phyloP scores from a whole-genome alignment of 2,888 invertebrate genomes.

The Kryphioiulus occultus region DNA sequence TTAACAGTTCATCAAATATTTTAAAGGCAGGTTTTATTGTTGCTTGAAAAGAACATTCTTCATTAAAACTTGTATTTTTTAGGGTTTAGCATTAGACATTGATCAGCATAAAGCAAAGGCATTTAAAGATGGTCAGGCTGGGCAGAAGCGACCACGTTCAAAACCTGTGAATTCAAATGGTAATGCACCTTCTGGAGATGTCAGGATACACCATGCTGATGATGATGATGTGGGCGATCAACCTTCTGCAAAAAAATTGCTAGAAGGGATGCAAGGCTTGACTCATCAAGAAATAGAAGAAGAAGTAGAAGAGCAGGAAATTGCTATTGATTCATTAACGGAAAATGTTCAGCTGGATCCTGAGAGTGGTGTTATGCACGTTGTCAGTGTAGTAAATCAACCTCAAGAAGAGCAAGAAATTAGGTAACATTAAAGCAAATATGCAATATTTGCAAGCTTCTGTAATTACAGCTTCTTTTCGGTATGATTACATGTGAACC shows the following conservation, averaged over 20 bases:
- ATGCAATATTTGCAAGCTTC: not conserved
- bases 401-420: not conserved
- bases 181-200: not conserved
- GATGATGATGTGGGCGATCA: not conserved
- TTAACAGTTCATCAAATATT: not conserved
- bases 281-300: not conserved
- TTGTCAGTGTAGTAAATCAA: not conserved
- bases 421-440: slow-evolving; percentile 8
- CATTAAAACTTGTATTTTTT: not conserved
- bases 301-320: slow-evolving; percentile 29
- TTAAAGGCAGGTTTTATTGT: not conserved
- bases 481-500: not conserved
- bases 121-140: not conserved
- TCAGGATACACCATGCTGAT: slow-evolving; percentile 12
- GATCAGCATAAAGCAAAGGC: slow-evolving; percentile 39
- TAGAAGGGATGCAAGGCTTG: slow-evolving; percentile 15
- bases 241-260: not conserved
- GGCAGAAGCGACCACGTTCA: not conserved
- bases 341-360: slow-evolving; percentile 9
- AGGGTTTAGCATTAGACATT: slow-evolving; percentile 33
- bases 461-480: not conserved
- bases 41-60: not conserved
- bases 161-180: slow-evolving; percentile 32
- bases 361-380: slow-evolving; percentile 33
- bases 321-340: not conserved